These are phyloP conservation scores for Tethea ocularis DNA, from an alignment of 2,888 invertebrate genomes.

Conservation along the genomic window DNA sequence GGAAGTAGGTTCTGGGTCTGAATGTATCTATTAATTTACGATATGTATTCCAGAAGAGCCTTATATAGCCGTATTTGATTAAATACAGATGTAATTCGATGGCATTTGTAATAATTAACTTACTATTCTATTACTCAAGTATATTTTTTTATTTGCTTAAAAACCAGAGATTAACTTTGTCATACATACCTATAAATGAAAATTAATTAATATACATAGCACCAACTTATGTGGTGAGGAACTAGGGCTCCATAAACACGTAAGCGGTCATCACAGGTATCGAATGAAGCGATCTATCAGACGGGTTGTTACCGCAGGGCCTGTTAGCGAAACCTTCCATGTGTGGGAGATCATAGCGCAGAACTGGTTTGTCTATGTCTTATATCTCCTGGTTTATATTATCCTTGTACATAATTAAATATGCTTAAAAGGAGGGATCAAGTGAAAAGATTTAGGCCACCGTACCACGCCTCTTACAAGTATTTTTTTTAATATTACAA, in stretches of 20 bases:
- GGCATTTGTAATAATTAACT: too few relatives aligned
- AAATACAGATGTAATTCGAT: too few relatives aligned
- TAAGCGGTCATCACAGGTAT: constrained; percentile 62
- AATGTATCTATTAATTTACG: neutral
- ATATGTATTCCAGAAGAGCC: too few relatives aligned
- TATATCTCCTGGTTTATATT: constrained; percentile 54
- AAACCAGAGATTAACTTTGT: neutral
- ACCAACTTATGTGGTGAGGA: constrained; percentile 33
- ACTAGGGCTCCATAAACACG: constrained; percentile 52
- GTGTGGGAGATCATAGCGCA: constrained; percentile 72
- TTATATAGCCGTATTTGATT: too few relatives aligned
- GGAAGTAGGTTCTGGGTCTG: constrained; percentile 25
- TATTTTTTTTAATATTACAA: constrained; percentile 29
- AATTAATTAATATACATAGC: constrained; percentile 20
- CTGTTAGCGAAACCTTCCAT: constrained; percentile 69
- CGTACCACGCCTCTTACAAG: neutral
- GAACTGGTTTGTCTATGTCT: constrained; percentile 69
- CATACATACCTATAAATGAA: constrained; percentile 9
- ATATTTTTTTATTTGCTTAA: too few relatives aligned
- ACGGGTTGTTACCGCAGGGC: constrained; percentile 68
- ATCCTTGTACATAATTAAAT: constrained; percentile 35
- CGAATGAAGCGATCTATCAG: constrained; percentile 75
- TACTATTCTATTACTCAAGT: too few relatives aligned
- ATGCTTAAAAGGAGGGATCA: constrained; percentile 7
- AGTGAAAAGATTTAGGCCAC: constrained; percentile 9